Evolutionary conservation across 2,113 vertebrate species (phyloP).

Genomic region (Lagenorhynchus albirostris): DNA sequence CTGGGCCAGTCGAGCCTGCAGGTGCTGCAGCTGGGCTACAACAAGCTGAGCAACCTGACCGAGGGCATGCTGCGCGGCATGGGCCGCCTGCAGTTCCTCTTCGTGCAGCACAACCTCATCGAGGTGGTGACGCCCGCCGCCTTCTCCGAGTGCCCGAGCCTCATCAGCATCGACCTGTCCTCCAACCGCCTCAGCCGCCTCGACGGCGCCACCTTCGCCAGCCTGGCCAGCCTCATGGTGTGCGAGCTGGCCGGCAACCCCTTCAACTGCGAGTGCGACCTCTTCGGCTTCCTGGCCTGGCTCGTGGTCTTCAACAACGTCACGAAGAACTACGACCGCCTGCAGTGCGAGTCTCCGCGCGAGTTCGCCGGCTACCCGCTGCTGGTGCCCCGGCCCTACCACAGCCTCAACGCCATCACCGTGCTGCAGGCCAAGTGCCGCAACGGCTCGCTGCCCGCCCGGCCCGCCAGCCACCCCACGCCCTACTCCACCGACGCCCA

Average conservation of each 20-base stretch:
- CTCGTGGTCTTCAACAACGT: conserved; percentile 96
- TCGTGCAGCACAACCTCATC: conserved; percentile 97
- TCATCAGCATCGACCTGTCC: conserved; percentile 96
- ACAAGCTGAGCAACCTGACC: conserved; percentile 95
- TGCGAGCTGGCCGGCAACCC: conserved; percentile 97
- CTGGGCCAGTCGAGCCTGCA: conserved; percentile 95
- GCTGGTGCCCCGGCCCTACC: conserved; percentile 90
- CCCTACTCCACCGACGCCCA: conserved; percentile 86
- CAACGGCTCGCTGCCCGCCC: conserved; percentile 87
- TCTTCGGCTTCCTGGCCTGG: conserved; percentile 95
- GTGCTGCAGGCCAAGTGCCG: conserved; percentile 93
- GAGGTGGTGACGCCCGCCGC: conserved; percentile 94
- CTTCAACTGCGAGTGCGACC: conserved; percentile 96
- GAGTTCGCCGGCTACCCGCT: conserved; percentile 93
- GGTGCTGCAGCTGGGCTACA: conserved; percentile 97
- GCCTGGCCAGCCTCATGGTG: conserved; percentile 91
- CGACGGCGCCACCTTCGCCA: conserved; percentile 91
- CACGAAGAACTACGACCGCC: conserved; percentile 96
- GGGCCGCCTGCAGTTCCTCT: conserved; percentile 95
- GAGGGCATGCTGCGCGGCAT: conserved; percentile 97
- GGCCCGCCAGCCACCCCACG: conserved; percentile 88
- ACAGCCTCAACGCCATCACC: conserved; percentile 92
- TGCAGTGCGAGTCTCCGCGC: conserved; percentile 94
- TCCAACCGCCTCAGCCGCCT: conserved; percentile 95
- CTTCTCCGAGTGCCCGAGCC: conserved; percentile 96